Conservation (phyloP, 2,113 vertebrate genomes). For the Nyctibius bracteatus region DNA sequence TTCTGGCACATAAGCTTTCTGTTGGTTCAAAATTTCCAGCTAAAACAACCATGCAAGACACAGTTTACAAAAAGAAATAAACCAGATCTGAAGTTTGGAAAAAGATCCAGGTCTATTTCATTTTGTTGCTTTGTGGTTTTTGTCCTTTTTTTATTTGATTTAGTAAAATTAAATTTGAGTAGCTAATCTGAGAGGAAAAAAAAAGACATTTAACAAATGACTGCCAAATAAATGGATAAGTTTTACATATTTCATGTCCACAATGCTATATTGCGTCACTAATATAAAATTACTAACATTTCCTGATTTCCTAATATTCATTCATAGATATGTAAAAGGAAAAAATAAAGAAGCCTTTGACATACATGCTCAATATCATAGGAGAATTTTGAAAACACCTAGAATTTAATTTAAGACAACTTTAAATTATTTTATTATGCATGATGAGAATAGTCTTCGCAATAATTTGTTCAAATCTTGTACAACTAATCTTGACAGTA, state of each 20-base stretch:
- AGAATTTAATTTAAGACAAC: background rate
- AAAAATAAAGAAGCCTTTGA: background rate
- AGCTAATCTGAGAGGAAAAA: background rate
- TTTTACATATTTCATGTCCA: background rate
- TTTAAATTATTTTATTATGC: background rate
- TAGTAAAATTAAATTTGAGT: background rate
- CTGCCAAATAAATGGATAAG: background rate
- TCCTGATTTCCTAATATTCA: background rate
- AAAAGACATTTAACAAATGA: background rate
- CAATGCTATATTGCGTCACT: background rate
- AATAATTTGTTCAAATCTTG: background rate
- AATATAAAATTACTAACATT: background rate
- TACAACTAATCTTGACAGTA: background rate
- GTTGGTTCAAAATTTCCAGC: background rate
- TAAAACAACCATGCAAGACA: background rate
- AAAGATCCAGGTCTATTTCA: background rate
- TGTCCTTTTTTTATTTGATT: background rate
- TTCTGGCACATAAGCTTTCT: background rate
- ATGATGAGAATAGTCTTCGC: background rate
- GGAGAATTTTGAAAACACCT: background rate
- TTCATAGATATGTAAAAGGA: background rate
- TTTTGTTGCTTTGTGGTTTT: background rate
- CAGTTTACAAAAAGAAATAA: background rate
- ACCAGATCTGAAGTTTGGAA: background rate
- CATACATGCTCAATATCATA: background rate